Percentiles rank a stretch among this genome's conserved stretches.
Conservation (phyloP, 2,888 invertebrate genomes). For the Epinotia bilunana region DNA sequence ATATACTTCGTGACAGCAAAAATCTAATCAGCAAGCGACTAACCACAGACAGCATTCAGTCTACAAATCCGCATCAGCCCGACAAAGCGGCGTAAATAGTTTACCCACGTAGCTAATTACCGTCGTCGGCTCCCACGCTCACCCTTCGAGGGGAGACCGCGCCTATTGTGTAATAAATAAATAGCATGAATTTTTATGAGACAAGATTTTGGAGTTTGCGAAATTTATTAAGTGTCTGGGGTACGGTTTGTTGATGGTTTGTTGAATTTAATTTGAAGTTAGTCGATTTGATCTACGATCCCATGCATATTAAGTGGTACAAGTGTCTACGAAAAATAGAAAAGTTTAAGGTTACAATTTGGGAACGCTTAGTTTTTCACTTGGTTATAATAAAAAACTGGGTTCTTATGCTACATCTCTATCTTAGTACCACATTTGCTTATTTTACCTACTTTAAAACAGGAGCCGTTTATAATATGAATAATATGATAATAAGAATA, state of each 20-base stretch:
- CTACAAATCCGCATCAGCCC: constrained; percentile 38
- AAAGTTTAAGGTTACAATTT: background rate
- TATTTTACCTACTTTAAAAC: too few species aligned
- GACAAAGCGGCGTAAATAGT: constrained; percentile 52
- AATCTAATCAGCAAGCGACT: constrained; percentile 16
- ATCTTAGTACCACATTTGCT: too few species aligned
- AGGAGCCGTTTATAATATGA: too few species aligned
- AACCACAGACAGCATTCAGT: constrained; percentile 19
- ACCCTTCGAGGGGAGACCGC: constrained; percentile 45
- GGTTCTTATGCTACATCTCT: too few species aligned
- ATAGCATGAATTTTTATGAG: constrained; percentile 47
- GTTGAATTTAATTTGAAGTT: constrained; percentile 9
- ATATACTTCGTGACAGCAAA: background rate
- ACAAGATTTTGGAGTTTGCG: constrained; percentile 42
- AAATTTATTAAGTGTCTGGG: constrained; percentile 41
- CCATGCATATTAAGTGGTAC: background rate
- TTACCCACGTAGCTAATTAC: constrained; percentile 70
- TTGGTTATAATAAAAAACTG: too few species aligned
- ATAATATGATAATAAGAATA: too few species aligned
- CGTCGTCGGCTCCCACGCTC: constrained; percentile 71
- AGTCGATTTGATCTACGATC: constrained; percentile 9
- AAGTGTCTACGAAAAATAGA: background rate
- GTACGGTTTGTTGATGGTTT: constrained; percentile 22
- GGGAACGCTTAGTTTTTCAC: too few species aligned
- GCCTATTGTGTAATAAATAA: constrained; percentile 49